phyloP scores from a whole-genome alignment of 2,797 vertebrate genomes.

The Microctenopoma lineatum region DNA sequence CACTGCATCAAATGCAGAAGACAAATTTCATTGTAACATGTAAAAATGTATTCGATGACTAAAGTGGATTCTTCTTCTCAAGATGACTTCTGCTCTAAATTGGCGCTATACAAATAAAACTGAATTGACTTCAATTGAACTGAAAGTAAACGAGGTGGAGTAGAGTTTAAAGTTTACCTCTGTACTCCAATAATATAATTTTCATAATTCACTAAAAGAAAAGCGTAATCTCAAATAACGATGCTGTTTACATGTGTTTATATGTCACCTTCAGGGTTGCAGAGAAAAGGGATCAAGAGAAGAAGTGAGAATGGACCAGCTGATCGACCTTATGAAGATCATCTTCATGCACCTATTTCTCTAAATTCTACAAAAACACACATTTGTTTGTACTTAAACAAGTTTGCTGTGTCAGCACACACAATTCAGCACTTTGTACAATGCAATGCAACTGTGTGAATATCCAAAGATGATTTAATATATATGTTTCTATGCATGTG shows the following conservation, averaged over 20 bases:
- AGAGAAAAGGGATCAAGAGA: conserved; percentile 36
- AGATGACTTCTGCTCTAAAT: too few relatives aligned
- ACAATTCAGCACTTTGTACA: not conserved
- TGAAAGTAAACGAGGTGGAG: too few relatives aligned
- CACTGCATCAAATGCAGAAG: too few relatives aligned
- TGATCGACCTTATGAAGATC: not conserved
- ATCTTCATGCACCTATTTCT: not conserved
- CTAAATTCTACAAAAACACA: not conserved
- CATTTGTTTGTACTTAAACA: conserved; percentile 10
- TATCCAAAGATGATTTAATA: conserved; percentile 6
- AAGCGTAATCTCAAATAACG: not conserved
- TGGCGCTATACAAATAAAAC: too few relatives aligned
- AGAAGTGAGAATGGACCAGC: conserved; percentile 14
- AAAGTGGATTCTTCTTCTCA: too few relatives aligned
- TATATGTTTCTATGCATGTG: not conserved
- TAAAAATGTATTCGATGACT: too few relatives aligned
- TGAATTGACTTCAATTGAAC: too few relatives aligned
- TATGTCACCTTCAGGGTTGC: conserved; percentile 12
- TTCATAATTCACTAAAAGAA: not conserved
- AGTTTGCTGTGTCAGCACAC: not conserved
- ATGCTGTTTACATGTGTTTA: not conserved
- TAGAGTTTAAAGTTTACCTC: too few relatives aligned
- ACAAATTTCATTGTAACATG: too few relatives aligned
- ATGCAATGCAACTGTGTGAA: not conserved
- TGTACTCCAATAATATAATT: not conserved